Evolutionary conservation across 2,113 vertebrate genomes (phyloP), one percentile per base, ranked within the genome.

Genomic region (Fulmarus glacialis): DNA sequence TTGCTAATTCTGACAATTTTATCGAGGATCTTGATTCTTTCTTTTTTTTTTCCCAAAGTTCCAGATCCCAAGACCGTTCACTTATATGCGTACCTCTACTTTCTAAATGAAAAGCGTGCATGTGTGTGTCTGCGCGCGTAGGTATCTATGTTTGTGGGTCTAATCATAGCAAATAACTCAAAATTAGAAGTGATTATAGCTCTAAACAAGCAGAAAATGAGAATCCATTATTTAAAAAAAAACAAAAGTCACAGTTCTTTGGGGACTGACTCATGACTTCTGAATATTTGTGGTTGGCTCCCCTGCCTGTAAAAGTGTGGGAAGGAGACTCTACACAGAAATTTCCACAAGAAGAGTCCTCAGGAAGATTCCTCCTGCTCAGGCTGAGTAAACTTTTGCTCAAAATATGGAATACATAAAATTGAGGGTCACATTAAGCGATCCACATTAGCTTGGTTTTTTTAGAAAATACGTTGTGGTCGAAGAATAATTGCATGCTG

Each of bases 101-200:
- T 78, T 70, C 43, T 58, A 59, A 62, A 32, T 47, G 23, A 63
- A 50, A 63, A 60, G 12, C 0, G 1, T 53, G 15, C 8, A 4
- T 0, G 0, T 48, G 5, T 67, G 22, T 6, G 36, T 17, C 12
- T 32, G 15, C 21, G 29, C 1, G 2, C 2, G 1, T 47, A 68
- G 19, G 3, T 64, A 15, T 53, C 8, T n/a, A 2, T 48, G 14
- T 62, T 50, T 67, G 29, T 24, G 19, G 36, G 19, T 60, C 38
- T 67, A 60, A n/a, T 23, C 9, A 23, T 6, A 67, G 32, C 18
- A 87, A 89, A 26, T 50, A 64, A 45, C 59, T 75, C 0, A 12
- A 68, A 81, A 84, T 6, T 5, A 78, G 17, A 62, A 38, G 42
- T 42, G 24, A 60, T 47, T 75, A 43, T 43, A 34, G 12, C n/a